Evolutionary conservation across 2,888 invertebrate species (phyloP), one percentile per base, ranked within the genome.

Genomic region (Pandemis heparana): DNA sequence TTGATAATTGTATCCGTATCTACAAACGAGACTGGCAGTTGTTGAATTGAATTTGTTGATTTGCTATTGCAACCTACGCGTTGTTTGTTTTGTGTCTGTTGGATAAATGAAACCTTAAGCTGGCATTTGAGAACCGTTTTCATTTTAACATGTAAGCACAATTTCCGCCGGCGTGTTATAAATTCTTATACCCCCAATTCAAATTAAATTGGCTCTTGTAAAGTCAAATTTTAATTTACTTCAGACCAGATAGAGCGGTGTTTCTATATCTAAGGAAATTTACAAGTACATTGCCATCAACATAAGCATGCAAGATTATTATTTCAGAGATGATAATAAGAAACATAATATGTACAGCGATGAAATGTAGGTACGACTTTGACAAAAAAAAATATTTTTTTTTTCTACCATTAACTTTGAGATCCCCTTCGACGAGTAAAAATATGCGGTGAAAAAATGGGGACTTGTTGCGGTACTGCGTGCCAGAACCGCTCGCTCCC

Each of bases 381-480:
- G 12, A 2, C 43, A 43, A 43, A 43, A 43, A 12, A 10, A 32
- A 1, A 14, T 51, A 59, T 18, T 5, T 12, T 14, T 32, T 32
- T n/a, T 41, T 48, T 48, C n/a, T n/a, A n/a, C 48, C 48, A 14
- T 32, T 32, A 59, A 32, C 32, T 14, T 32, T 53, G 18, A 18
- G 53, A 8, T 53, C 18, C 9, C 59, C 5, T 32, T 59, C 8
- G 5, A 18, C 53, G 14, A 59, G 5, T 32, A 59, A 32, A 14
- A 59, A 14, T 12, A 56, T 23, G 18, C 23, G 12, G 23, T 23
- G 6, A 56, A 56, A 63, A 63, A 86, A 83, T 79, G 75, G 78
- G 79, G 80, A 91, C 89, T 88, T 90, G 91, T 89, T 91, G 91
- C 88, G 77, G 80, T 77, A 75, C 79, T 80, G 83, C 81, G 85